Base-by-base conservation (phyloP, 2,797 vertebrate genomes). In the Ciconia nigra region DNA sequence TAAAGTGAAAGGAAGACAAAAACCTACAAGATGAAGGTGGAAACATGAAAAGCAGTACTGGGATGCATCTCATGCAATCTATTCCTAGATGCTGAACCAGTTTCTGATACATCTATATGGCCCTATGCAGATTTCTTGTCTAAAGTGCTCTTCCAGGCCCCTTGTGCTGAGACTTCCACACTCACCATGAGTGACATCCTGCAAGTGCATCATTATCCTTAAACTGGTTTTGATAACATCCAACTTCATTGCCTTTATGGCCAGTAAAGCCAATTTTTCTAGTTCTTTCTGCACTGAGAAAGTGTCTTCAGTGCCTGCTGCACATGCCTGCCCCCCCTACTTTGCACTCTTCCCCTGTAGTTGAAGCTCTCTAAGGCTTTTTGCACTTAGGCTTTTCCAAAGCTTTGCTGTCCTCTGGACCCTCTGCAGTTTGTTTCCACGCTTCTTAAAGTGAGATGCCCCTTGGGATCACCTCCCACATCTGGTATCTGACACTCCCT, bases 321-420 rank as follows among this genome's bases (percentile, higher is more conserved):
- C 44, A 59, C 33, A n/a, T 8, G 11, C 17, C 10, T 0, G 0
- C 15, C 15, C 28, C 25, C 35, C 2, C 18, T 25, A 22, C 24
- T 65, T 31, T 7, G 3, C 26, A 63, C 37, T 71, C 41, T 59
- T 89, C 20, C 22, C 39, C 31, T 54, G 25, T 26, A 58, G 58
- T 31, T 67, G 29, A 76, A 76, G 81, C 42, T 94, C 94, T 87
- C 44, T 63, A 77, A 83, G 33, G 5, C 39, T 85, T 93, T 67
- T 87, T 89, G 26, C 29, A 39, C 19, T 41, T 29, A 16, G 11
- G 29, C 5, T 88, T 91, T 96, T 54, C 44, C 55, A 79, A 52
- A 92, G 67, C 24, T 80, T 77, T 90, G 71, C 67, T 80, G 19
- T 83, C 57, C 44, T 93, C 79, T 86, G 44, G 41, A 47, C 15